phyloP scores from a whole-genome alignment of 2,888 invertebrate genomes.

The Cataglyphis livida region DNA sequence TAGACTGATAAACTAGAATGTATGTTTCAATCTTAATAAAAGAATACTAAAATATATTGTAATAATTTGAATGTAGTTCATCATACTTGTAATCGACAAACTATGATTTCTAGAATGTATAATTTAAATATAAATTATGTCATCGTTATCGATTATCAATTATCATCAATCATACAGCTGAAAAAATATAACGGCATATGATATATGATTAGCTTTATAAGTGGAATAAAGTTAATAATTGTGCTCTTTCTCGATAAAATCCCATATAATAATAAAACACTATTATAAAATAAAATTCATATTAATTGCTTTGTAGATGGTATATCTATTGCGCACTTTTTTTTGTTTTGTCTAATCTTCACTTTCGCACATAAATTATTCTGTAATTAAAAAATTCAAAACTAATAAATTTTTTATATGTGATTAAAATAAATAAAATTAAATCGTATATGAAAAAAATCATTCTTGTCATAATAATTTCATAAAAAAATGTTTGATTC shows the following conservation, averaged over 20 bases:
- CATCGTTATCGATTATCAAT: slow-evolving; percentile 3
- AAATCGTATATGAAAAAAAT: background rate
- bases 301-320: background rate
- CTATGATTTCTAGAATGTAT: background rate
- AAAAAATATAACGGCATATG: background rate
- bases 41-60: background rate
- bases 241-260: background rate
- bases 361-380: background rate
- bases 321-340: background rate
- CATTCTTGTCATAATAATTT: background rate
- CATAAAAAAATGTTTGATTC: background rate
- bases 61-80: background rate
- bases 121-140: background rate
- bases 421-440: background rate
- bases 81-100: background rate
- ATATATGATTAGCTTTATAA: slow-evolving; percentile 11
- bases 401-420: background rate
- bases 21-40: slow-evolving; percentile 5
- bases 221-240: slow-evolving; percentile 26
- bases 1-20: background rate
- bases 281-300: background rate
- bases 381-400: background rate
- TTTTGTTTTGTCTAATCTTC: background rate
- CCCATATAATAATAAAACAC: background rate
- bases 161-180: background rate